phyloP scores from a whole-genome alignment of 2,888 invertebrate species.

The Noctua janthe region DNA sequence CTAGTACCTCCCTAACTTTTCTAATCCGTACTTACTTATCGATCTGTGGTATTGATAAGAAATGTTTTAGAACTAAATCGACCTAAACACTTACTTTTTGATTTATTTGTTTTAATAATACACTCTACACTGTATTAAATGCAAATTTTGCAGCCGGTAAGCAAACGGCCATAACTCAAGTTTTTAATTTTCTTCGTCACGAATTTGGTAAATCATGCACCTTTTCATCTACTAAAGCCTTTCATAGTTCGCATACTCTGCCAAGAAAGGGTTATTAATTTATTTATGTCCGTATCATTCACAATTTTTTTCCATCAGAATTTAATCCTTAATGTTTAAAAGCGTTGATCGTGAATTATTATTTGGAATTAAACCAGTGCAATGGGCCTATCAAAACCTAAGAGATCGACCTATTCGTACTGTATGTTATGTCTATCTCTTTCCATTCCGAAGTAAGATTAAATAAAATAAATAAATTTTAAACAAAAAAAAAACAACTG shows the following conservation, averaged over 20 bases:
- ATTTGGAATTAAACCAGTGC: constrained; percentile 1
- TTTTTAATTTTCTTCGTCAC: neutral
- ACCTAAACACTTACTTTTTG: constrained; percentile 18
- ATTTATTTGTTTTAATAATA: constrained; percentile 13
- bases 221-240: neutral
- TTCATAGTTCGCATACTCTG: fast-evolving
- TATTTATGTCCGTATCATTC: neutral
- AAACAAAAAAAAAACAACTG: too few relatives aligned
- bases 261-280: neutral
- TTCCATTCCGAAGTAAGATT: neutral
- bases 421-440: neutral
- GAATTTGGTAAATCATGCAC: neutral
- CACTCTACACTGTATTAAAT: neutral
- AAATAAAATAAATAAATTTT: neutral
- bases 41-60: constrained; percentile 13
- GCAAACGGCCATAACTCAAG: neutral
- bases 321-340: too few relatives aligned
- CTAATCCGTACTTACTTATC: neutral
- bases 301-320: neutral
- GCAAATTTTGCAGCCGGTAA: neutral
- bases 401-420: neutral
- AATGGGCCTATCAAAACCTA: neutral
- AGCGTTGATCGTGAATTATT: neutral
- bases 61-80: constrained; percentile 30
- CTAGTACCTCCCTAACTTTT: neutral